Percentiles rank a stretch among this genome's conserved stretches.
phyloP scores from a whole-genome alignment of 2,888 invertebrate species.

The Allolobophora icterica region DNA sequence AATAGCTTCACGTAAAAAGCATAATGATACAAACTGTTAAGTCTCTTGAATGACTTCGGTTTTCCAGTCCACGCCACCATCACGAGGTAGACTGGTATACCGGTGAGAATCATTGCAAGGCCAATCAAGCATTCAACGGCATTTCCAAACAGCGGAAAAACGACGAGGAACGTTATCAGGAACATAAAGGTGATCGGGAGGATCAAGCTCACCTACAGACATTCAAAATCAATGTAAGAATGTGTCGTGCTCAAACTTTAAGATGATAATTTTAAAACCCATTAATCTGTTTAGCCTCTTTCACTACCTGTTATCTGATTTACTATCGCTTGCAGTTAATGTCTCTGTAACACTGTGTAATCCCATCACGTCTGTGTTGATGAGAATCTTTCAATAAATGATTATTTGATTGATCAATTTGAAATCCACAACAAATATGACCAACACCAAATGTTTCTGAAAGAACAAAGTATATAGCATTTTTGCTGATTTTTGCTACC shows the following conservation, averaged over 20 bases:
- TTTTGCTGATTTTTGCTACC: no score
- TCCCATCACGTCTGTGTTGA: no score
- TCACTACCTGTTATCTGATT: no score
- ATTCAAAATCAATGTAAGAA: slow-evolving; percentile 29
- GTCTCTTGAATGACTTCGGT: slow-evolving; percentile 53
- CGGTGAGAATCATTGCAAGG: slow-evolving; percentile 57
- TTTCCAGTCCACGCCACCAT: slow-evolving; percentile 65
- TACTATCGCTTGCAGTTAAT: no score
- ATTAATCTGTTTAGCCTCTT: no score
- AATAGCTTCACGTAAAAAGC: background rate
- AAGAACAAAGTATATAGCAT: background rate
- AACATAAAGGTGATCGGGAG: slow-evolving; percentile 61
- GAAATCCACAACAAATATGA: no score
- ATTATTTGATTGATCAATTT: no score
- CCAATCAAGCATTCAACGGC: slow-evolving; percentile 61
- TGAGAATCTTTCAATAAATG: no score
- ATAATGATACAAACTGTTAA: slow-evolving; percentile 50
- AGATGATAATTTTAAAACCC: no score
- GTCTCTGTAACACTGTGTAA: no score
- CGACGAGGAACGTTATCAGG: slow-evolving; percentile 58
- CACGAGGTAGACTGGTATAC: slow-evolving; percentile 80
- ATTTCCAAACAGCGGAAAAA: slow-evolving; percentile 58
- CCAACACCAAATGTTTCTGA: background rate
- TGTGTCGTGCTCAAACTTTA: no score
- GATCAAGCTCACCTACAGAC: slow-evolving; percentile 56